Conservation (phyloP, 2,797 vertebrate genomes). For the Triplophysa bombifrons region DNA sequence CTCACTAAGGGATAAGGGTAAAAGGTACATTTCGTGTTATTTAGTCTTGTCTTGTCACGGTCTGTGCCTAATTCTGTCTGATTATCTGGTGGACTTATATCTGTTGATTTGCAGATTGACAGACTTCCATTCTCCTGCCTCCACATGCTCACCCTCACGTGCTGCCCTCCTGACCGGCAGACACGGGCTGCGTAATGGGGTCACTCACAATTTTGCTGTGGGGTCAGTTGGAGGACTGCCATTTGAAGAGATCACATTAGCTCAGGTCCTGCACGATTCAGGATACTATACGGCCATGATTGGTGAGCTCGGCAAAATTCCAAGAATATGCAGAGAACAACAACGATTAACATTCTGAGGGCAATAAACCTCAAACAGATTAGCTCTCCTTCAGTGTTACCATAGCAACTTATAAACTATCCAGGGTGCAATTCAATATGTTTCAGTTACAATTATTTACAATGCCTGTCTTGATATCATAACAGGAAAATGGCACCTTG, state of each 20-base stretch:
- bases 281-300: slow-evolving; percentile 90
- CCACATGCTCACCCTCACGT: slow-evolving; percentile 93
- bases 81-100: not conserved
- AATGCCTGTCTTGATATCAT: not conserved
- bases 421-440: slow-evolving; percentile 8
- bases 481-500: slow-evolving; percentile 96
- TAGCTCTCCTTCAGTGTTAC: slow-evolving; percentile 28
- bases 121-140: slow-evolving; percentile 94
- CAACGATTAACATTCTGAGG: slow-evolving; percentile 12
- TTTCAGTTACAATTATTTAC: not conserved
- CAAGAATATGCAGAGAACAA: slow-evolving; percentile 10
- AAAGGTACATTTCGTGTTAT: slow-evolving; percentile 73
- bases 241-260: slow-evolving; percentile 88
- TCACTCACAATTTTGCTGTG: slow-evolving; percentile 91
- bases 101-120: slow-evolving; percentile 77
- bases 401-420: not conserved
- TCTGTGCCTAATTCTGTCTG: not conserved
- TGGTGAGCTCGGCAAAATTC: slow-evolving; percentile 67
- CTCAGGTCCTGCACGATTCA: slow-evolving; percentile 79
- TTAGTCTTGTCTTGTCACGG: not conserved
- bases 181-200: slow-evolving; percentile 88
- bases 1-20: slow-evolving; percentile 82
- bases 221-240: slow-evolving; percentile 87
- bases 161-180: slow-evolving; percentile 92
- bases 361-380: slow-evolving; percentile 7